phyloP scores from a whole-genome alignment of 2,797 vertebrate genomes.

The Aeoliscus strigatus region DNA sequence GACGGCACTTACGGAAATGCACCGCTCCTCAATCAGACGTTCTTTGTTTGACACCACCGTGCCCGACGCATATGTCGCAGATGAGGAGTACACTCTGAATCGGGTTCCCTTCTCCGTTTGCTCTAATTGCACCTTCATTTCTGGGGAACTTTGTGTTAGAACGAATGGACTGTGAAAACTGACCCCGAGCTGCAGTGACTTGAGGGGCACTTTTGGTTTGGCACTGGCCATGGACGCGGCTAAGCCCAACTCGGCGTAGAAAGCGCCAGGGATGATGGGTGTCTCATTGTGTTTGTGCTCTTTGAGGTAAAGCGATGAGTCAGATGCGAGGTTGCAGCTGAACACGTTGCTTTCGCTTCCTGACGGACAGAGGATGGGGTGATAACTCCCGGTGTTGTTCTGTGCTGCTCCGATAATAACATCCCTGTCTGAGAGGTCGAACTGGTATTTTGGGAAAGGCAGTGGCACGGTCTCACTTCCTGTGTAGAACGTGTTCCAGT shows the following conservation, averaged over 20 bases:
- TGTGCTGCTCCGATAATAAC: constrained; percentile 55
- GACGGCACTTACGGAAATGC: constrained; percentile 69
- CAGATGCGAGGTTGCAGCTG: constrained; percentile 67
- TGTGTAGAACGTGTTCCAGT: constrained; percentile 74
- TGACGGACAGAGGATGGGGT: constrained; percentile 64
- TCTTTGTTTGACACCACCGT: constrained; percentile 57
- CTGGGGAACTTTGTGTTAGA: constrained; percentile 62
- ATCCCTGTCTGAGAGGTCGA: constrained; percentile 72
- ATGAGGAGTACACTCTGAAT: constrained; percentile 69
- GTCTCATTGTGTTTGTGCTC: constrained; percentile 78
- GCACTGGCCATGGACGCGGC: constrained; percentile 67
- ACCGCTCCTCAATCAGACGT: constrained; percentile 64
- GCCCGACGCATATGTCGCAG: constrained; percentile 76
- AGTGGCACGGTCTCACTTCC: constrained; percentile 70
- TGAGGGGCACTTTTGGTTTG: constrained; percentile 75
- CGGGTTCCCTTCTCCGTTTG: constrained; percentile 31
- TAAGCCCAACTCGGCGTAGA: constrained; percentile 81
- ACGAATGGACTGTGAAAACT: constrained; percentile 77
- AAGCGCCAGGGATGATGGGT: constrained; percentile 79
- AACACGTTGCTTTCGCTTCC: constrained; percentile 66
- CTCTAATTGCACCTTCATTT: constrained; percentile 73
- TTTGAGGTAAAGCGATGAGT: constrained; percentile 66
- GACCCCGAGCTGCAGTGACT: constrained; percentile 69
- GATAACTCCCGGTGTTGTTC: constrained; percentile 53
- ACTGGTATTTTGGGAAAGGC: constrained; percentile 78